Evolutionary conservation across 1,140 invertebrate genomes (phyloP), one percentile per base, ranked within the genome.

Genomic region (Drosophila pseudoobscura): DNA sequence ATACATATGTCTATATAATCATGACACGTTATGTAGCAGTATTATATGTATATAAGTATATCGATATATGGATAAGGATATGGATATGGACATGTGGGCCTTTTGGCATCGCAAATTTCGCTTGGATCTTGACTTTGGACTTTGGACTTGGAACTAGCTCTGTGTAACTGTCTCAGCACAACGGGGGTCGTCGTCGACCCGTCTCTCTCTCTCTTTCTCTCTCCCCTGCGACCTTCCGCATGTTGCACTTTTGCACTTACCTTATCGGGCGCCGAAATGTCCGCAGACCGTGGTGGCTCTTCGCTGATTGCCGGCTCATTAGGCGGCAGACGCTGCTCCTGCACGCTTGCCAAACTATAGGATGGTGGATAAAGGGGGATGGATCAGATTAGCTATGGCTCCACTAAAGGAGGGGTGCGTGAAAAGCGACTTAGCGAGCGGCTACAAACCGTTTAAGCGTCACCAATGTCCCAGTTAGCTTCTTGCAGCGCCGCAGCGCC

Each of bases 381-480:
- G 35, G 1, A 26, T 6, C 8, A 22, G 0, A 13, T 7, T 0
- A 17, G 15, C 8, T 1, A n/a, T 26, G 13, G 47, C 8, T 26
- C 24, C 5, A 13, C 4, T 9, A 11, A 35, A 35, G 1, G 4
- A 4, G 1, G 31, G 3, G 2, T 0, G 31, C 3, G 24, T 26
- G 11, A 11, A 9, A 9, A 35, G 31, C 31, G 24, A 31, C 1
- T n/a, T 29, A 6, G 51, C 24, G 26, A 13, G 39, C 15, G 26
- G 17, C 6, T 29, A 71, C 68, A 72, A 94, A 99, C 98, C 98
- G 96, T 94, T 99, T 99, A 20, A 99, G 93, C 50, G 98, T 99
- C 46, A 99, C 98, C 70, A 99, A 93, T 43, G 98, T 99, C 63
- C 97, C 97, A 7, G 98, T 99, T 11, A 99, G 92, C 91, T 99